Percentiles rank a stretch among this genome's conserved stretches.
Evolutionary conservation across 2,113 vertebrate species (phyloP).

Genomic region (Dipodomys spectabilis): DNA sequence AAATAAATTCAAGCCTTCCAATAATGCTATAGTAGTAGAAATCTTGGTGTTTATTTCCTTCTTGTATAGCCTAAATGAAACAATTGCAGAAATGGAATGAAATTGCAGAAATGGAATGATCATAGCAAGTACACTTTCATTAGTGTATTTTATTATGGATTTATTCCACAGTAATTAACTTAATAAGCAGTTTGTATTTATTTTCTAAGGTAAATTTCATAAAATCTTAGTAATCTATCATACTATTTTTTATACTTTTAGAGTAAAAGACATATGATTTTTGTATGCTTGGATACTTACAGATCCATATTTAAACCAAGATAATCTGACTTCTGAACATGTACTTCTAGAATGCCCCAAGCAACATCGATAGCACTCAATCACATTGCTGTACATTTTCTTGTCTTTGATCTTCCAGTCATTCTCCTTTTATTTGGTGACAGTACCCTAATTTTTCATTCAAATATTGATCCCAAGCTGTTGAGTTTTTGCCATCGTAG

Average conservation of each 20-base stretch:
- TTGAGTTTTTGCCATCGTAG: background rate
- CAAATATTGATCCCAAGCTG: background rate
- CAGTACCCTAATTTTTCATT: background rate
- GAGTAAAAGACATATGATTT: background rate
- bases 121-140: background rate
- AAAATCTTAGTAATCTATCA: background rate
- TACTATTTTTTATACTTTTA: background rate
- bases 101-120: background rate
- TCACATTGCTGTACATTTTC: background rate
- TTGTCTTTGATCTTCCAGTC: background rate
- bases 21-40: background rate
- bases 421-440: background rate
- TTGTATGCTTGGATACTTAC: background rate
- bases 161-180: conserved; percentile 1
- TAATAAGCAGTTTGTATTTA: background rate
- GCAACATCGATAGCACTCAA: background rate
- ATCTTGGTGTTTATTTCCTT: conserved; percentile 15
- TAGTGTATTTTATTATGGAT: background rate
- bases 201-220: background rate
- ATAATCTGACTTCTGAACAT: background rate
- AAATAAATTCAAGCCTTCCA: background rate
- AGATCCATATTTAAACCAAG: background rate
- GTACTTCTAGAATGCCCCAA: background rate
- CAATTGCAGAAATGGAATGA: background rate
- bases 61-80: background rate